A percentile compares a stretch with the other conserved stretches of the same genome.
These are phyloP conservation scores for Linyphia triangularis DNA, from an alignment of 2,888 invertebrate genomes.

Conservation along the genomic window DNA sequence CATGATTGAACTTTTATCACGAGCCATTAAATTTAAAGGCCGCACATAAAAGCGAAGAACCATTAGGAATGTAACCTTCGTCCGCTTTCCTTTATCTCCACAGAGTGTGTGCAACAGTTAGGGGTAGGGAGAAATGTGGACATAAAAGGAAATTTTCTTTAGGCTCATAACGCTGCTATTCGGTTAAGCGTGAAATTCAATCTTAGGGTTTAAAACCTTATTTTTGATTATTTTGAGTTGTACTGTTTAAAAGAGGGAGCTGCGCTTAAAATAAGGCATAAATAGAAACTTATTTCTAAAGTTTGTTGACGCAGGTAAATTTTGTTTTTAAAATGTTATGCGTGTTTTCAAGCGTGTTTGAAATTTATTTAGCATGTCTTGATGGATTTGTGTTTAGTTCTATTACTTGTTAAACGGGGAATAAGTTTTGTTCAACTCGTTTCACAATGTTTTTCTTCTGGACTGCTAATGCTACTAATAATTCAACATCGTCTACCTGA, in stretches of 20 bases:
- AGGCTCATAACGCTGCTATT: constrained; percentile 33
- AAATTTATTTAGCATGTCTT: no score
- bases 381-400: no score
- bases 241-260: neutral
- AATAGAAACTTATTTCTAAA: no score
- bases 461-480: no score
- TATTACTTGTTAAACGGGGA: no score
- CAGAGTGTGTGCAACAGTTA: constrained; percentile 64
- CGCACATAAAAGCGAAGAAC: constrained; percentile 66
- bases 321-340: no score
- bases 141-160: constrained; percentile 35
- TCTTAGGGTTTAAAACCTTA: constrained; percentile 50
- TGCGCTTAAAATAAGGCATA: no score
- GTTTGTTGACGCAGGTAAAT: no score
- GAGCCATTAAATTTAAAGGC: constrained; percentile 74
- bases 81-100: constrained; percentile 42
- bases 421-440: no score
- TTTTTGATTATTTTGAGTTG: constrained; percentile 1
- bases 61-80: constrained; percentile 55
- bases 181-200: constrained; percentile 70
- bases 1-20: constrained; percentile 75
- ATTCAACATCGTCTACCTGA: no score
- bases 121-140: neutral
- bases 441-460: no score
- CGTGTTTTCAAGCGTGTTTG: no score